phyloP scores from a whole-genome alignment of 1,140 invertebrate species.

The Achatina immaculata region DNA sequence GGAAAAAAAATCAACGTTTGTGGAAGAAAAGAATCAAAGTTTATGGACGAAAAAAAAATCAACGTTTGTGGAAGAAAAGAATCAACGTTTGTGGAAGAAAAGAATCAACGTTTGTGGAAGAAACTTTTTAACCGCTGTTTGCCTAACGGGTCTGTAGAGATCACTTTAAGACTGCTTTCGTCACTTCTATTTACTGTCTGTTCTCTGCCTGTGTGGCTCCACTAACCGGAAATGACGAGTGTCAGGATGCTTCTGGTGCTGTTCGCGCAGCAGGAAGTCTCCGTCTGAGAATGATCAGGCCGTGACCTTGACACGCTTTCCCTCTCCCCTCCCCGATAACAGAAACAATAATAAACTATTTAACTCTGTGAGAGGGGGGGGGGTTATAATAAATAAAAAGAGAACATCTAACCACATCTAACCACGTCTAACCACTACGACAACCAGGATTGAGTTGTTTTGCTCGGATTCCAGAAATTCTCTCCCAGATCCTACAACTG shows the following conservation, averaged over 20 bases:
- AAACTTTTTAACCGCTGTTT: not conserved
- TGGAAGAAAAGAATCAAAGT: too few species aligned
- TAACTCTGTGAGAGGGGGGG: too few species aligned
- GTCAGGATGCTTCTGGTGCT: not conserved
- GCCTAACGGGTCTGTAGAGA: not conserved
- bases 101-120: not conserved
- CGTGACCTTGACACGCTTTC: not conserved
- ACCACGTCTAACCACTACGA: too few species aligned
- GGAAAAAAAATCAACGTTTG: too few species aligned
- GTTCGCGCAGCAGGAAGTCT: conserved; percentile 16
- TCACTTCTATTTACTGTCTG: not conserved
- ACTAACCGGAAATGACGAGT: not conserved
- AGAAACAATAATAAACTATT: not conserved
- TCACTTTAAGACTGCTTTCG: not conserved
- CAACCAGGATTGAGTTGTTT: not conserved
- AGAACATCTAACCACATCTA: too few species aligned
- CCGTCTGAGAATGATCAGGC: not conserved
- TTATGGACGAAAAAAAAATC: too few species aligned
- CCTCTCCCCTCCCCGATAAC: not conserved
- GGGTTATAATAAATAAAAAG: too few species aligned
- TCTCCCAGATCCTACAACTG: not conserved
- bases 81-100: too few species aligned
- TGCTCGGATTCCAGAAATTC: not conserved
- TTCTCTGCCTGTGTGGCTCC: not conserved
- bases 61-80: too few species aligned